Evolutionary conservation across 2,797 vertebrate genomes (phyloP).

Genomic region (Smutsia temminckii): DNA sequence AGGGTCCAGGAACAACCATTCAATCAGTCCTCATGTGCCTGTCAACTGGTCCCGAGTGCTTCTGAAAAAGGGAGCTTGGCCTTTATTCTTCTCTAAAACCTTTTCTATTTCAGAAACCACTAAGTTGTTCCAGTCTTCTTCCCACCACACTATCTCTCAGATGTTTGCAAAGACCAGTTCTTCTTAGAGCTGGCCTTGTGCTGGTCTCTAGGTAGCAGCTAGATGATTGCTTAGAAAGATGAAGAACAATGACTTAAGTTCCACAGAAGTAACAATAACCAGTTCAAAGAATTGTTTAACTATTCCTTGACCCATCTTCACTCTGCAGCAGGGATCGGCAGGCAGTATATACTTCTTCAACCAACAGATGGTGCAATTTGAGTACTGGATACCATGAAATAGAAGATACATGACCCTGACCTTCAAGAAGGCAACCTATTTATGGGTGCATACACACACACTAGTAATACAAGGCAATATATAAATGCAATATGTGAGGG

Average conservation of each 20-base stretch:
- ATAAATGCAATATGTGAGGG: background rate
- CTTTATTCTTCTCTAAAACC: constrained; percentile 46
- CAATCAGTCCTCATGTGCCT: background rate
- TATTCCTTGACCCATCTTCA: background rate
- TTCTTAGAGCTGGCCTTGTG: background rate
- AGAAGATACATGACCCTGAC: background rate
- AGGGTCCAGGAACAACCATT: constrained; percentile 46
- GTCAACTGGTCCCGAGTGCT: constrained; percentile 56
- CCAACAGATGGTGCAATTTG: background rate
- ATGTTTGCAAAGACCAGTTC: constrained; percentile 13
- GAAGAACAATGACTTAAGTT: constrained; percentile 8
- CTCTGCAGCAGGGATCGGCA: background rate
- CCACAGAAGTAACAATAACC: background rate
- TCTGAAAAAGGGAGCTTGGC: background rate
- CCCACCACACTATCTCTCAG: background rate
- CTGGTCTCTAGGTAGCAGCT: background rate
- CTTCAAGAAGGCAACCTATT: background rate
- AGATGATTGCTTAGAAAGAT: background rate
- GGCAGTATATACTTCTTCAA: background rate
- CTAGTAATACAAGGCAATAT: background rate
- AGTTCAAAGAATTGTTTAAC: background rate
- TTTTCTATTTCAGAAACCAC: constrained; percentile 63
- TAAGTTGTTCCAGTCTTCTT: background rate
- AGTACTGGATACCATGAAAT: background rate
- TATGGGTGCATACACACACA: accelerated